Evolutionary conservation across 2,888 invertebrate species (phyloP), one percentile per base, ranked within the genome.

Genomic region (Noctua janthina): DNA sequence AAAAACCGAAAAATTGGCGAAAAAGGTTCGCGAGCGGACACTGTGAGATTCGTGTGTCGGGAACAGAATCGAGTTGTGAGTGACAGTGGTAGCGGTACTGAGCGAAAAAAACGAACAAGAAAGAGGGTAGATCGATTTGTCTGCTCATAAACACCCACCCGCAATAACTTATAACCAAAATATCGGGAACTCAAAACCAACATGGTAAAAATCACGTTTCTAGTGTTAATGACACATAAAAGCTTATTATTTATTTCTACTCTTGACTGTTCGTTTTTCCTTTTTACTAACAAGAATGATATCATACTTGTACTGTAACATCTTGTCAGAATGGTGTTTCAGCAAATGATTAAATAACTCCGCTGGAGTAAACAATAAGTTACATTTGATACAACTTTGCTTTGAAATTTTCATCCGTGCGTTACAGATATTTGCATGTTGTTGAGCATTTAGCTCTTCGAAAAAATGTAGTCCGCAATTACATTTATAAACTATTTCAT

Each of bases 311-410:
- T 89, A 93, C 29, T 68, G 80, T 74, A 89, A 76, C 74, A 91
- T 92, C 88, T 93, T 95, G 74, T 93, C 91, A 54, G 92, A 93
- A 82, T 96, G 96, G 81, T 96, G 95, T 78, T 91, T 88, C 54
- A 95, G 76, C 76, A 95, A 89, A 91, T 96, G 96, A 76, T 91
- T 91, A 87, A 95, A 96, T 81, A 96, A 90, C 82, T 93, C 91
- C 76, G 92, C 93, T 29, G 94, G 92, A 43, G 92, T 94, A 84
- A 96, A 96, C 10, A 91, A 83, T 29, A 96, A 87, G 79, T 92
- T 90, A 83, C 96, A 96, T 90, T 95, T 95, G n/a, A 94, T 91
- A 86, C 96, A 96, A 84, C 81, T 91, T 89, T 95, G 95, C 83
- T 91, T 93, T 29, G 90, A 85, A 78, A 89, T 86, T 89, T 91